phyloP scores from a whole-genome alignment of 2,888 invertebrate genomes.

The Mamestra brassicae region DNA sequence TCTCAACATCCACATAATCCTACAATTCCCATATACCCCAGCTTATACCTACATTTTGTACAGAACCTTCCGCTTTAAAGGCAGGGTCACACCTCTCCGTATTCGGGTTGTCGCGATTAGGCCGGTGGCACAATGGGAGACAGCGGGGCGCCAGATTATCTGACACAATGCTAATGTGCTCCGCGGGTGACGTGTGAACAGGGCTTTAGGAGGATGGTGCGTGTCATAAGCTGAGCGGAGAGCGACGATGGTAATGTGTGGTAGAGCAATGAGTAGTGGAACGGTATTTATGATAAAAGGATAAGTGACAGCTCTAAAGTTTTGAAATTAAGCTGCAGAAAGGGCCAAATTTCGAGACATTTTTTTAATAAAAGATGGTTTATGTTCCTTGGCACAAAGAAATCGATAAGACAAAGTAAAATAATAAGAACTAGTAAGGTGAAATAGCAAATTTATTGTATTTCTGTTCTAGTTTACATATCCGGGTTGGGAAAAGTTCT shows the following conservation, averaged over 20 bases:
- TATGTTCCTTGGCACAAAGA: not conserved
- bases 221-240: conserved; percentile 58
- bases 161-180: conserved; percentile 82
- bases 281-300: no score
- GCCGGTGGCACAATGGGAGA: conserved; percentile 86
- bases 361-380: no score
- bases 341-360: no score
- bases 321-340: not conserved
- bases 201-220: conserved; percentile 74
- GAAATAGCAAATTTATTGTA: no score
- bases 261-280: no score
- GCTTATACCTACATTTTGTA: conserved; percentile 11
- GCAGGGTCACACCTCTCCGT: conserved; percentile 40
- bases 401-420: not conserved
- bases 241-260: not conserved
- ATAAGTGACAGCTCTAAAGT: not conserved
- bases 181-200: conserved; percentile 88
- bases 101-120: conserved; percentile 78
- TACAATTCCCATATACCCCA: no score
- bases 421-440: no score
- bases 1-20: not conserved
- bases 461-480: no score
- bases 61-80: conserved; percentile 44
- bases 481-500: no score
- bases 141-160: conserved; percentile 89